These are phyloP conservation scores for Drosophila repletoides DNA, from an alignment of 1,140 invertebrate species.

Conservation along the genomic window DNA sequence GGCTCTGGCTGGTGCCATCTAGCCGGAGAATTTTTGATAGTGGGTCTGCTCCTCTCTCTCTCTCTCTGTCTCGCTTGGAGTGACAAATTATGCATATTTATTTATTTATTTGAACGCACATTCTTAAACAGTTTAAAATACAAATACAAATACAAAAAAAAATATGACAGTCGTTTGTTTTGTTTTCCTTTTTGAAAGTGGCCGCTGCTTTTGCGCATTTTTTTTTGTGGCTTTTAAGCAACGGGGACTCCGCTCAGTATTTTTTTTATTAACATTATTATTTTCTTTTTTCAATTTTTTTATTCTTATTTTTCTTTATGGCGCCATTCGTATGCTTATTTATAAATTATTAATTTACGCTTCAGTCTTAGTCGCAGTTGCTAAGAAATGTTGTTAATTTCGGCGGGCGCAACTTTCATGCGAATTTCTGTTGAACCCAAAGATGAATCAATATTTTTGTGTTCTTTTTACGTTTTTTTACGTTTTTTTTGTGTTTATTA, in stretches of 20 bases:
- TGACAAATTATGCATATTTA: slow-evolving; percentile 67
- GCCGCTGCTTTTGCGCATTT: slow-evolving; percentile 57
- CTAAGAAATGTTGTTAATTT: slow-evolving; percentile 57
- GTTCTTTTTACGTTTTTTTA: slow-evolving; percentile 17
- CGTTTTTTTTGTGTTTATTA: slow-evolving; percentile 22
- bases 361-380: slow-evolving; percentile 35
- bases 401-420: slow-evolving; percentile 48
- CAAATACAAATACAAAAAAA: slow-evolving; percentile 58
- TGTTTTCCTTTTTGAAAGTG: slow-evolving; percentile 52
- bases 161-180: slow-evolving; percentile 44
- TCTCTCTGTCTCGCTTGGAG: too few species aligned
- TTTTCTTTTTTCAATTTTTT: too few species aligned
- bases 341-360: slow-evolving; percentile 68
- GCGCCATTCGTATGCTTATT: slow-evolving; percentile 51
- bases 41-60: too few species aligned
- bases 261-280: slow-evolving; percentile 10
- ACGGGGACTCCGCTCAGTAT: slow-evolving; percentile 45
- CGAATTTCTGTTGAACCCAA: slow-evolving; percentile 44
- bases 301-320: slow-evolving; percentile 35
- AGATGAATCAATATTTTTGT: slow-evolving; percentile 68
- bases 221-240: slow-evolving; percentile 41
- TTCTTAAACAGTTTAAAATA: slow-evolving; percentile 55
- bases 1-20: slow-evolving; percentile 16
- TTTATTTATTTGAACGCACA: slow-evolving; percentile 35
- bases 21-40: slow-evolving; percentile 53